Conservation (phyloP, 2,797 vertebrate genomes). For the Lacerta viridis region DNA sequence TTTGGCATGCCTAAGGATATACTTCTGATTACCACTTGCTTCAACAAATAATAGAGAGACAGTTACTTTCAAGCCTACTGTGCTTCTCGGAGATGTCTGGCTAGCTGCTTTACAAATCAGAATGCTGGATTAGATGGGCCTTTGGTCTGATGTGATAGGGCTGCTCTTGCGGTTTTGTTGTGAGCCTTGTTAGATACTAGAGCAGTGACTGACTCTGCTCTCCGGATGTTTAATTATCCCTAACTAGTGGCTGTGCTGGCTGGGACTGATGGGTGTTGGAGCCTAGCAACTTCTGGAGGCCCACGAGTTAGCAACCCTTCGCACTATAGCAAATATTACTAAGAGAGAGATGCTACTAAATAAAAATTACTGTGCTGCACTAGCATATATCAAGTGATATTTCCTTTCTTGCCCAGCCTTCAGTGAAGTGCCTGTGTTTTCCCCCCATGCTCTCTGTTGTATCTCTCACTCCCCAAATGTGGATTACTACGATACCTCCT, state of each 20-base stretch:
- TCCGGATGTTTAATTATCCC: no score
- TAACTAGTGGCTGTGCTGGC: no score
- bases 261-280: no score
- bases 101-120: not conserved
- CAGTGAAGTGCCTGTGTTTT: not conserved
- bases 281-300: no score
- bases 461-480: no score
- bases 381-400: not conserved
- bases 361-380: not conserved
- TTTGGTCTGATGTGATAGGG: not conserved
- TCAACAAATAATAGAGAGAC: not conserved
- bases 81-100: not conserved
- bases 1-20: not conserved
- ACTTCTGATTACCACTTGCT: not conserved
- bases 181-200: not conserved
- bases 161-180: not conserved
- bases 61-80: not conserved
- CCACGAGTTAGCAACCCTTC: not conserved
- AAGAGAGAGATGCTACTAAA: not conserved
- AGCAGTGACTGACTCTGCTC: no score
- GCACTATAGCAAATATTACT: not conserved
- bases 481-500: no score
- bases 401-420: not conserved
- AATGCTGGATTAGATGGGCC: not conserved
- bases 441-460: no score